Base-by-base conservation (phyloP, 2,888 invertebrate genomes). In the Malthinus flaveolus region DNA sequence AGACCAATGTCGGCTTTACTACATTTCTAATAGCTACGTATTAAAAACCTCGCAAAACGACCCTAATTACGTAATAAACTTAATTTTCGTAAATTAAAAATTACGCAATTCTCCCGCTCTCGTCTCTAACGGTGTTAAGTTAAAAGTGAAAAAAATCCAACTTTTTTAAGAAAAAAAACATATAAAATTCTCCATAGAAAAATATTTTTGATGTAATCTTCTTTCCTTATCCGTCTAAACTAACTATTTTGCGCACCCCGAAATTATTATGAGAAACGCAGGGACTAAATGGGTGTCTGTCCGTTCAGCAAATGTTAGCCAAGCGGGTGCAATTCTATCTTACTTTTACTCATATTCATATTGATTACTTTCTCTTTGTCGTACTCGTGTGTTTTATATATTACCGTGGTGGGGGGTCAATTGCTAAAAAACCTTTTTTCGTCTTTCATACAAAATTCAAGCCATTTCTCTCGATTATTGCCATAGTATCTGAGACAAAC, bases 381-480 rank as follows among this genome's bases (percentile, higher is more conserved):
- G 54, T 68, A 66, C 72, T 65, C 68, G 56, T 68, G 70, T 69
- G 71, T 70, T 71, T 73, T 71, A 74, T 75, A 75, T 73, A 74
- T 75, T 72, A 72, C 63, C 71, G 69, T 73, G 69, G 75, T 73
- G 73, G 75, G 75, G 74, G 75, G 73, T 73, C 75, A 75, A 75
- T 76, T 75, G 75, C 75, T 75, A 72, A 76, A 73, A 76, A 76
- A 75, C 74, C 74, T 75, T 76, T 75, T 76, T 76, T 76, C 75
- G 70, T 74, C 74, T 75, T 77, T 76, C 75, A 76, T 76, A 76
- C 75, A 76, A 76, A 77, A 76, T 76, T 77, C 76, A 74, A 75
- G 76, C 76, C 76, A 76, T 77, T 77, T 77, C 75, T 76, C 74
- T 74, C 76, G 76, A 77, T 76, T 77, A 77, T 76, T 75, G 75